These are phyloP conservation scores for Selene dorsalis DNA, from an alignment of 2,797 vertebrate genomes.

Conservation along the genomic window DNA sequence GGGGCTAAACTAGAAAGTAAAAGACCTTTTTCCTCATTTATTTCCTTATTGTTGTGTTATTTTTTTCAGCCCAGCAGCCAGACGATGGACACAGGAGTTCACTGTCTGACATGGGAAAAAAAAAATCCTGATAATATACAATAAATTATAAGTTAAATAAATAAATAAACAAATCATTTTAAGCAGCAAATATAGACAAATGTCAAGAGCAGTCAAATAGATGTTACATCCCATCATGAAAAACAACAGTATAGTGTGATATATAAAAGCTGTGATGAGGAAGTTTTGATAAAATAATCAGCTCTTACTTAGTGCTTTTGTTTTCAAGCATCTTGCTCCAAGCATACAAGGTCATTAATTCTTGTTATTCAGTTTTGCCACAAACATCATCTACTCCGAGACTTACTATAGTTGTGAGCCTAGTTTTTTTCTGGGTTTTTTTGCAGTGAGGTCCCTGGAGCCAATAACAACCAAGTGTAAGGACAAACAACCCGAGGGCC, in stretches of 20 bases:
- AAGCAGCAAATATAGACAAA: background rate
- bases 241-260: too few species aligned
- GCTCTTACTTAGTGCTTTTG: background rate
- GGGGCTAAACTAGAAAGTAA: background rate
- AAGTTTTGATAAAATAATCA: too few species aligned
- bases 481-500: slow-evolving; percentile 7
- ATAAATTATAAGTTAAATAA: too few species aligned
- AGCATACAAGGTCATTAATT: background rate
- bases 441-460: background rate
- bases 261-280: too few species aligned
- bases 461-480: slow-evolving; percentile 19
- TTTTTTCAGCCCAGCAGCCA: background rate
- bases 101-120: background rate
- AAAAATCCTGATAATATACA: background rate
- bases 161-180: too few species aligned
- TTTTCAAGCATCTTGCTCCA: background rate
- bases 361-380: background rate
- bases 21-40: background rate
- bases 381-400: background rate
- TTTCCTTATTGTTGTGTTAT: too few species aligned
- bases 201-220: background rate
- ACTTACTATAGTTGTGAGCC: background rate
- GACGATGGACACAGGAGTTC: background rate
- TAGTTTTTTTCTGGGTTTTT: slow-evolving; percentile 1
- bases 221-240: too few species aligned